Evolutionary conservation across 2,888 invertebrate species (phyloP).

Genomic region (Hypselothyrea guttata): DNA sequence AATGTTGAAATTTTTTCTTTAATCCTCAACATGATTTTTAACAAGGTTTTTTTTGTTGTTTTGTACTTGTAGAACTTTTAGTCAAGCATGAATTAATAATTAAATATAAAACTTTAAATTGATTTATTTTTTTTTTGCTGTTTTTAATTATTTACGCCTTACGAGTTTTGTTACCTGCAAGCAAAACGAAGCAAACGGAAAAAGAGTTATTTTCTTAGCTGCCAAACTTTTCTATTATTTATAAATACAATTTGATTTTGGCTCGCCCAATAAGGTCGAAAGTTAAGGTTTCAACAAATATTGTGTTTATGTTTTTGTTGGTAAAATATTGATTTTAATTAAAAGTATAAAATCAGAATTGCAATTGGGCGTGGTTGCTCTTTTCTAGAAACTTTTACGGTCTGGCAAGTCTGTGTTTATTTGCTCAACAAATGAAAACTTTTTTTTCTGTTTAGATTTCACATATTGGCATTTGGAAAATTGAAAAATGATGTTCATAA

Average conservation of each 20-base stretch:
- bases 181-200: constrained; percentile 5
- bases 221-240: too few species aligned
- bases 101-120: not conserved
- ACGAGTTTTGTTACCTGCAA: constrained; percentile 34
- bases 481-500: too few species aligned
- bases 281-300: too few species aligned
- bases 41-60: too few species aligned
- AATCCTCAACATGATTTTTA: too few species aligned
- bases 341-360: constrained; percentile 49
- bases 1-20: too few species aligned
- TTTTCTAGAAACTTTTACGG: not conserved
- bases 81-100: too few species aligned
- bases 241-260: not conserved
- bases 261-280: not conserved
- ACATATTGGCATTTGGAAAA: not conserved
- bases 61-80: too few species aligned
- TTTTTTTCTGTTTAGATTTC: not conserved
- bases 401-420: not conserved
- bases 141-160: not conserved
- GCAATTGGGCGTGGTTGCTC: constrained; percentile 10
- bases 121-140: not conserved
- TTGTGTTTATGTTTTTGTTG: too few species aligned
- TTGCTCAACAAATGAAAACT: not conserved
- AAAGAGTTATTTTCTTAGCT: not conserved
- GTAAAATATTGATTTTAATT: constrained; percentile 56